phyloP scores from a whole-genome alignment of 2,113 vertebrate genomes.

The Cyphomyrus plagiostoma region DNA sequence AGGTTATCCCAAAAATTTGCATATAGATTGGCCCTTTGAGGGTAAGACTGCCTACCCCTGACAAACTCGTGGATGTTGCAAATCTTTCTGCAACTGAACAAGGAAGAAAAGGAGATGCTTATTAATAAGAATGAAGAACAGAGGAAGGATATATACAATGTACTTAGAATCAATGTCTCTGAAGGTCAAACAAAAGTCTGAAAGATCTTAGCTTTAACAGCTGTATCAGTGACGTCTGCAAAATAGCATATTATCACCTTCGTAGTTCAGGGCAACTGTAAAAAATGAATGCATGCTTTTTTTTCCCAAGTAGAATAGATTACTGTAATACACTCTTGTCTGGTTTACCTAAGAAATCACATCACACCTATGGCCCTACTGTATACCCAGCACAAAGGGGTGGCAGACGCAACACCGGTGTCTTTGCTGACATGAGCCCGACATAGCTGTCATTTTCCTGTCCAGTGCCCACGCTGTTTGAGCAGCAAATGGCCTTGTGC shows the following conservation, averaged over 20 bases:
- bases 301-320: not conserved
- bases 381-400: too few relatives aligned
- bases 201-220: not conserved
- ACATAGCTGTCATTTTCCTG: too few relatives aligned
- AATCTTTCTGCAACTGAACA: too few relatives aligned
- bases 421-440: too few relatives aligned
- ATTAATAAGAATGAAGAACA: not conserved
- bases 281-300: not conserved
- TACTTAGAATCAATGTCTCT: not conserved
- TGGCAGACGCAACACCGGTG: too few relatives aligned
- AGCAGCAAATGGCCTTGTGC: not conserved
- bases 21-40: too few relatives aligned
- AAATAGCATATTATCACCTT: not conserved
- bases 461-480: too few relatives aligned
- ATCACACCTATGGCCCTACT: not conserved
- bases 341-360: not conserved
- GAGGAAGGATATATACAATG: not conserved
- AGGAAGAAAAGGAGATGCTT: not conserved
- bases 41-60: not conserved
- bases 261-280: not conserved
- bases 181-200: not conserved
- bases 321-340: not conserved
- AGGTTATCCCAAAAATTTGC: too few relatives aligned
- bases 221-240: not conserved
- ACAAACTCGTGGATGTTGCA: not conserved